phyloP scores from a whole-genome alignment of 2,888 invertebrate genomes.

The Athalia cordata region DNA sequence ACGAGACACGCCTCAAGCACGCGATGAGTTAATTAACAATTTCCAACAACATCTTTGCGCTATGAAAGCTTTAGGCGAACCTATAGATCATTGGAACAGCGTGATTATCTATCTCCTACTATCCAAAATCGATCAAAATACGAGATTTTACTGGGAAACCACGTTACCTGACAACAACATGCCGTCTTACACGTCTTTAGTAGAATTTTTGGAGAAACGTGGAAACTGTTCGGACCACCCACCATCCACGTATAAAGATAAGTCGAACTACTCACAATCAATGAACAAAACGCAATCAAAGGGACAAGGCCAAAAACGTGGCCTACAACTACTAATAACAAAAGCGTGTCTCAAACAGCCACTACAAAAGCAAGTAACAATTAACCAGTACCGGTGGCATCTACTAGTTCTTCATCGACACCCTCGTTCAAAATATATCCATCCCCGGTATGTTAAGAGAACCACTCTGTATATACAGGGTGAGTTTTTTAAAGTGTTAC shows the following conservation, averaged over 20 bases:
- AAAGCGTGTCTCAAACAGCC: not conserved
- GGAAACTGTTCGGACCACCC: slow-evolving; percentile 45
- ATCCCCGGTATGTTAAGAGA: slow-evolving; percentile 48
- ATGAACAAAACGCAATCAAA: not conserved
- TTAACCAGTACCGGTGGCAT: not conserved
- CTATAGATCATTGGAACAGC: slow-evolving; percentile 40
- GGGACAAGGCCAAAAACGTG: not conserved
- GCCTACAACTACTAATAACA: not conserved
- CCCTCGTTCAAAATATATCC: not conserved
- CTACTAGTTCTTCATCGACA: not conserved
- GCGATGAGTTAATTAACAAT: slow-evolving; percentile 46
- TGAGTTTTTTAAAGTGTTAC: too few relatives aligned
- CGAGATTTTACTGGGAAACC: slow-evolving; percentile 47
- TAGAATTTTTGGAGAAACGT: slow-evolving; percentile 46
- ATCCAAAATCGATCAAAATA: slow-evolving; percentile 33
- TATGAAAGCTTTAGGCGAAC: slow-evolving; percentile 39
- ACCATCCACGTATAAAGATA: not conserved
- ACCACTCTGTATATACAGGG: slow-evolving; percentile 50
- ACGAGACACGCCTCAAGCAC: slow-evolving; percentile 37
- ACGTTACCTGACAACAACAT: slow-evolving; percentile 46
- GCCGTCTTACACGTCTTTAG: slow-evolving; percentile 23
- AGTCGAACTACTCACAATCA: too few relatives aligned
- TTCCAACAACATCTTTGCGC: slow-evolving; percentile 43
- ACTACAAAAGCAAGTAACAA: not conserved
- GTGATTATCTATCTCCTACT: slow-evolving; percentile 9